Evolutionary conservation across 2,113 vertebrate genomes (phyloP), one percentile per base, ranked within the genome.

Genomic region (Eonycteris spelaea): DNA sequence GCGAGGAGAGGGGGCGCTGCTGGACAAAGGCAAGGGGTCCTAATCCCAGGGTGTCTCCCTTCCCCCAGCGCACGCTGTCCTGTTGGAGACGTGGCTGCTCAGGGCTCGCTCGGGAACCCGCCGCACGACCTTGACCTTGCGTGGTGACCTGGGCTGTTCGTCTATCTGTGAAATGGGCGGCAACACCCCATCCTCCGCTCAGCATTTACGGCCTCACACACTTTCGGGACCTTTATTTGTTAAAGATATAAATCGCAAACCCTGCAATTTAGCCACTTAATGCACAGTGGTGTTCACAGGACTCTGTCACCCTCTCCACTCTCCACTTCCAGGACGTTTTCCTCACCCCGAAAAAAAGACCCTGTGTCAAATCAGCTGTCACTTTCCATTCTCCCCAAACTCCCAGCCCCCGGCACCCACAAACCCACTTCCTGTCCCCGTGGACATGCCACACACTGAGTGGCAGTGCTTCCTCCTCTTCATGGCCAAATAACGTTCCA

Each of bases 401-500:
- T 57, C 19, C 19, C 7, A 12, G 11, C 30, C n/a, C 61, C 59
- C 0, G 7, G 26, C n/a, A 55, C 3, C 70, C 78, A 21, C 6
- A 1, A 40, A 10, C 1, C 35, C 7, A 45, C 38, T 53, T 16
- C 15, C n/a, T 9, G 16, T 30, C 35, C 26, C 48, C 40, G 10
- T 48, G 63, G 55, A 1, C 6, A 1, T 11, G 15, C 33, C 26
- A 4, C 7, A 3, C 9, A 3, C 12, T 0, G 0, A 4, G 53
- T 19, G 10, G 3, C 61, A 2, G 11, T 0, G 13, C 43, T 14
- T 26, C 0, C 18, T 43, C 73, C 57, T 79, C 19, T 86, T 40
- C 26, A 28, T 0, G n/a, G 38, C 68, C 45, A 38, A 80, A 30
- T 57, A 2, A 11, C 51, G 6, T 18, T 51, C 68, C 22, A n/a